These are phyloP conservation scores for Lasioglossum figueresi DNA, from an alignment of 2,888 invertebrate species.

Conservation along the genomic window DNA sequence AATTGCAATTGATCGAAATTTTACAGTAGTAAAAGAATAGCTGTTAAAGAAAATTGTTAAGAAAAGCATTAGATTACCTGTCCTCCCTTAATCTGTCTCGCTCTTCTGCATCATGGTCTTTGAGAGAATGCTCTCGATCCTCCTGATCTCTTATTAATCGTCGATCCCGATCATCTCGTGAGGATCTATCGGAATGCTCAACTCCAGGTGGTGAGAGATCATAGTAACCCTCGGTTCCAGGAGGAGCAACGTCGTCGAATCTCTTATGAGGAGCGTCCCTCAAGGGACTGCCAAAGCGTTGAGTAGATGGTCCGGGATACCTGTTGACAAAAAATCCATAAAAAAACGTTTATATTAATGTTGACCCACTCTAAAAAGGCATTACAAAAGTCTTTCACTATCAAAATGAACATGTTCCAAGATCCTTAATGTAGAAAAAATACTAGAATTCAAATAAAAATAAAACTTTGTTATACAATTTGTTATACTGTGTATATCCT, in stretches of 20 bases:
- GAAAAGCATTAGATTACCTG: slow-evolving; percentile 67
- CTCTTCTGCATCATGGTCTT: slow-evolving; percentile 79
- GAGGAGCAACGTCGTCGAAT: slow-evolving; percentile 83
- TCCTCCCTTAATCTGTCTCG: slow-evolving; percentile 79
- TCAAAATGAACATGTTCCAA: slow-evolving; percentile 24
- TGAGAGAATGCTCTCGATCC: slow-evolving; percentile 76
- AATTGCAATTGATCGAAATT: too few relatives aligned
- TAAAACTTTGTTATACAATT: slow-evolving; percentile 37
- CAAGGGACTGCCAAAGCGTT: slow-evolving; percentile 75
- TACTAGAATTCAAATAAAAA: slow-evolving; percentile 38
- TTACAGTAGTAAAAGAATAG: too few relatives aligned
- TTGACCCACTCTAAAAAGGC: neutral
- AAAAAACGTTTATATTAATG: slow-evolving; percentile 52
- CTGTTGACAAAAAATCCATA: slow-evolving; percentile 77
- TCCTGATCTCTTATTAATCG: slow-evolving; percentile 76
- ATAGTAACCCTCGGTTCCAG: slow-evolving; percentile 85
- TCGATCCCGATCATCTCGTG: slow-evolving; percentile 76
- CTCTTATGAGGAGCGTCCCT: slow-evolving; percentile 78
- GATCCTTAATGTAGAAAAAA: slow-evolving; percentile 15
- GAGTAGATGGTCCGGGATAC: slow-evolving; percentile 78
- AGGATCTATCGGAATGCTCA: slow-evolving; percentile 78
- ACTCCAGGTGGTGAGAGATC: slow-evolving; percentile 82
- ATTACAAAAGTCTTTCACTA: slow-evolving; percentile 22
- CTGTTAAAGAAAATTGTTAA: neutral
- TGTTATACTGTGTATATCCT: slow-evolving; percentile 31